These are phyloP conservation scores for Macropodus opercularis DNA, from an alignment of 2,797 vertebrate species.

Conservation along the genomic window DNA sequence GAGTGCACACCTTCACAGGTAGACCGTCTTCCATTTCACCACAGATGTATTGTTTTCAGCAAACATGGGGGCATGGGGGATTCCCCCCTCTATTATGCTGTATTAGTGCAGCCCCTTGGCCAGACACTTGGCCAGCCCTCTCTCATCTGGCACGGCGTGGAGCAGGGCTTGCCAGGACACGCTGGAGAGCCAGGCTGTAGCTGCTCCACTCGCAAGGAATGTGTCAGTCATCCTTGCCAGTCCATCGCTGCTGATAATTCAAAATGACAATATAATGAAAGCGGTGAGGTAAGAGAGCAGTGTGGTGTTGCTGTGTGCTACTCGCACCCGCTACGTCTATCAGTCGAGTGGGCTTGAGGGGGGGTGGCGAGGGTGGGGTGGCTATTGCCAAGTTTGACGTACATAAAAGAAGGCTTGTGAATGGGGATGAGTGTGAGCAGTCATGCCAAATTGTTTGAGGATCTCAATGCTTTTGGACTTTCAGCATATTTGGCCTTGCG, in stretches of 20 bases:
- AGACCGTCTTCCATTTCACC: conserved; percentile 64
- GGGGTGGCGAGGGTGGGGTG: conserved; percentile 12
- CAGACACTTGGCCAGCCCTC: conserved; percentile 77
- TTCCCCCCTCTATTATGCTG: conserved; percentile 64
- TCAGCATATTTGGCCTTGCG: conserved; percentile 80
- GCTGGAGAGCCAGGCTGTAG: conserved; percentile 72
- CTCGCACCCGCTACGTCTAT: conserved; percentile 62
- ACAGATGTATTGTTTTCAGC: conserved; percentile 71
- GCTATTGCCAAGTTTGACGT: conserved; percentile 64
- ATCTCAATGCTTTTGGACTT: conserved; percentile 77
- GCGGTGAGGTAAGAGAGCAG: conserved; percentile 65
- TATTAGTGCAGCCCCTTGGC: conserved; percentile 79
- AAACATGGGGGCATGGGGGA: conserved; percentile 59
- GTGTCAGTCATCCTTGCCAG: conserved; percentile 79
- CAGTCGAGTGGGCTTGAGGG: conserved; percentile 32
- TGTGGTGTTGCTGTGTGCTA: conserved; percentile 65
- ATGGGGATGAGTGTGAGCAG: conserved; percentile 76
- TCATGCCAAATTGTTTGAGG: conserved; percentile 70
- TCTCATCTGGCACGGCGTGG: conserved; percentile 72
- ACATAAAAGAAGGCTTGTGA: conserved; percentile 81
- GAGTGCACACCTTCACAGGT: conserved; percentile 65
- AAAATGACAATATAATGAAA: conserved; percentile 82
- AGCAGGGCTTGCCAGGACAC: conserved; percentile 76
- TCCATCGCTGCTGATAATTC: conserved; percentile 77
- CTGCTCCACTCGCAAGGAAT: conserved; percentile 73